phyloP scores from a whole-genome alignment of 2,888 invertebrate genomes.

The Phragmatobia fuliginosa region DNA sequence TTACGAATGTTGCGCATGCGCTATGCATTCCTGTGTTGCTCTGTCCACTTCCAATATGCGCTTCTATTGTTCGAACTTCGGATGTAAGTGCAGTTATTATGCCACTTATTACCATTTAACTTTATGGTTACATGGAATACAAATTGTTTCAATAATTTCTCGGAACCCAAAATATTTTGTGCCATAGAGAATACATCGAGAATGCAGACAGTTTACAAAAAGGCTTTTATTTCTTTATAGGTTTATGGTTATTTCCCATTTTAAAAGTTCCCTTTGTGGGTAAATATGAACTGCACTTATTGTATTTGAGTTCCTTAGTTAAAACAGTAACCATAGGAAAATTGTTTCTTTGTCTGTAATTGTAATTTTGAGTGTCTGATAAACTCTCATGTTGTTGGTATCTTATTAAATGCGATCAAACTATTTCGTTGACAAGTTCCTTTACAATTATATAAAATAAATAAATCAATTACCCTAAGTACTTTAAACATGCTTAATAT shows the following conservation, averaged over 20 bases:
- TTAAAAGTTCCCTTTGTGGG: not conserved
- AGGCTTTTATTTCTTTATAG: not conserved
- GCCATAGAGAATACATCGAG: not conserved
- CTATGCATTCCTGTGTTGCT: constrained; percentile 74
- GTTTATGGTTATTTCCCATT: not conserved
- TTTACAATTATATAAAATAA: not conserved
- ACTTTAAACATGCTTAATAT: constrained; percentile 25
- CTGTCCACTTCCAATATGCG: constrained; percentile 45
- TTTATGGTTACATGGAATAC: constrained; percentile 10
- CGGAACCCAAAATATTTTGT: not conserved
- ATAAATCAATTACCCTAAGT: constrained; percentile 17
- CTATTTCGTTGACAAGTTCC: not conserved
- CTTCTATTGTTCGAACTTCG: constrained; percentile 45
- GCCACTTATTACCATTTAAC: constrained; percentile 31
- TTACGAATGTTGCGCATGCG: constrained; percentile 67
- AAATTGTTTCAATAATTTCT: constrained; percentile 1
- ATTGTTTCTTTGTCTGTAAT: too few species aligned
- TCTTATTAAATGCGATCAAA: not conserved
- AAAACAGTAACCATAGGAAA: not conserved
- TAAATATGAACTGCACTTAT: not conserved
- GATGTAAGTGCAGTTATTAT: constrained; percentile 57
- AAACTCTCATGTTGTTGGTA: not conserved
- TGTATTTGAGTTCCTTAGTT: not conserved
- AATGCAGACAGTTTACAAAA: not conserved
- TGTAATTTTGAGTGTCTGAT: not conserved